Conservation (phyloP, 2,888 invertebrate species). For the Hirtodrosophila cameraria region DNA sequence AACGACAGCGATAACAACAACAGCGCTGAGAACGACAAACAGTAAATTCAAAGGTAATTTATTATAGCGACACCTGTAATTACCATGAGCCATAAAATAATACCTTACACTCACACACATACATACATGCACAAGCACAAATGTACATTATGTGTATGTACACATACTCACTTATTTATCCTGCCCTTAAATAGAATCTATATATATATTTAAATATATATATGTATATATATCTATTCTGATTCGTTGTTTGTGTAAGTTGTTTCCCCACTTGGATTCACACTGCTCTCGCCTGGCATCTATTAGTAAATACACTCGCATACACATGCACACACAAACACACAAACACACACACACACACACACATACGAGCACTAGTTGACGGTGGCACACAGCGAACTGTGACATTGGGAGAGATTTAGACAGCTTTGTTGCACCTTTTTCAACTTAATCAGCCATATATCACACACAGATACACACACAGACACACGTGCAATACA, state of each 20-base stretch:
- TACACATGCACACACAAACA: not conserved
- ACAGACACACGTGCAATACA: not conserved
- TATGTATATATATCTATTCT: slow-evolving; percentile 15
- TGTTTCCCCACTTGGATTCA: slow-evolving; percentile 11
- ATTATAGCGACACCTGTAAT: slow-evolving; percentile 80
- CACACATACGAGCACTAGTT: slow-evolving; percentile 10
- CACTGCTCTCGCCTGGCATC: slow-evolving; percentile 5
- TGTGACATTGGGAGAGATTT: slow-evolving; percentile 21
- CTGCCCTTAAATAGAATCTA: not conserved
- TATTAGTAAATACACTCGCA: not conserved
- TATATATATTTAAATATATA: slow-evolving; percentile 22
- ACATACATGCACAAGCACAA: slow-evolving; percentile 5
- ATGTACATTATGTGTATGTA: slow-evolving; percentile 22
- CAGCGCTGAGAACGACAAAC: slow-evolving; percentile 68
- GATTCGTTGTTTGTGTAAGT: slow-evolving; percentile 19
- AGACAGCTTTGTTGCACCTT: slow-evolving; percentile 40
- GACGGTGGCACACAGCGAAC: not conserved
- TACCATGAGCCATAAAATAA: slow-evolving; percentile 81
- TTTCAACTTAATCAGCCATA: slow-evolving; percentile 36
- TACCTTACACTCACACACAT: slow-evolving; percentile 41
- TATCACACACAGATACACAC: slow-evolving; percentile 9
- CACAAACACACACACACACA: not conserved
- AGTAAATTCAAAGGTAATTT: slow-evolving; percentile 80
- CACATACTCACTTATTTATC: slow-evolving; percentile 28
- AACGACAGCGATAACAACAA: slow-evolving; percentile 23